Evolutionary conservation across 2,797 vertebrate genomes (phyloP), one percentile per base, ranked within the genome.

Genomic region (Eospalax fontanierii): DNA sequence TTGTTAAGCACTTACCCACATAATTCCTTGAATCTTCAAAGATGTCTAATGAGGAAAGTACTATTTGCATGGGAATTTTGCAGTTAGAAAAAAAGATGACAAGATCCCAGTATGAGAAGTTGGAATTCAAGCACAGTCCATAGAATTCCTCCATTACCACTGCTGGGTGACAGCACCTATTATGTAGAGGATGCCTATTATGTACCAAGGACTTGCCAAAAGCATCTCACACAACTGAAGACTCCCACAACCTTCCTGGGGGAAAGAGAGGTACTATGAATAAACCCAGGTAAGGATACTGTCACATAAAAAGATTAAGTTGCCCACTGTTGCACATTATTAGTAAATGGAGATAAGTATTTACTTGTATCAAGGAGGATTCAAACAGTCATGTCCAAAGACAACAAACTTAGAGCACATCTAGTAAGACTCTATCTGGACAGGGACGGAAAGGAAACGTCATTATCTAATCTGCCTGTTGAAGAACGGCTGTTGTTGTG

Each of bases 231-330:
- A 9, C 12, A 61, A 4, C 61, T 0, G 65, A 40, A 78, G 15
- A 8, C 0, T 83, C n/a, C 63, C 35, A 33, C 46, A 24, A 30
- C 21, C 40, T 83, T 78, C 57, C 59, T 80, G 22, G 43, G 22
- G 80, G 50, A 54, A 54, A 54, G 19, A 54, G 2, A 22, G 33
- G n/a, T 24, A 33, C n/a, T 12, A 30, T 38, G n/a, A 87, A 57
- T n/a, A 74, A 68, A 70, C 19, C 71, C 66, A 87, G 66, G 28
- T 79, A 61, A 66, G n/a, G 38, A 81, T 15, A 68, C 22, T 38
- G 28, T 30, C 71, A 87, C 66, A 91, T 79, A 61, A 84, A 33
- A 92, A 78, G 30, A 78, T 84, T 21, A 71, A 70, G 80, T 84
- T 84, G 35, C 14, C 70, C 30, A 16, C 5, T 6, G 6, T 66